Conservation (phyloP, 2,888 invertebrate species). For the Ormia ochracea region DNA sequence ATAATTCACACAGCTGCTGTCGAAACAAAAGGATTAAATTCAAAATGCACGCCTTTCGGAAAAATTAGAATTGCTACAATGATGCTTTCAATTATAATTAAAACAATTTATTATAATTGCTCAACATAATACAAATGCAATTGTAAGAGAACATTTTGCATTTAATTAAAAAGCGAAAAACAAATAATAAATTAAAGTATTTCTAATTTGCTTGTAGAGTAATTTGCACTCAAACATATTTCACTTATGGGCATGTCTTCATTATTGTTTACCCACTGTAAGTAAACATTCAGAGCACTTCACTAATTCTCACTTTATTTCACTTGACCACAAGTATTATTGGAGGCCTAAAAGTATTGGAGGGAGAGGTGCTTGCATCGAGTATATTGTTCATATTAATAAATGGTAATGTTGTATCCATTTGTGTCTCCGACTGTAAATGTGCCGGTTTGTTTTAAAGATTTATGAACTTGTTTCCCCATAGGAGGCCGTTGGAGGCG, state of each 20-base stretch:
- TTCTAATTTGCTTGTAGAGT: slow-evolving; percentile 49
- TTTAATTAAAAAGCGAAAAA: neutral
- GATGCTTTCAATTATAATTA: neutral
- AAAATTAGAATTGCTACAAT: neutral
- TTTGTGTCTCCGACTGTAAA: neutral
- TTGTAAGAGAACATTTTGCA: neutral
- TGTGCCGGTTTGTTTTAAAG: slow-evolving; percentile 28
- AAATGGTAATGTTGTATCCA: neutral
- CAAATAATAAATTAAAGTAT: slow-evolving; percentile 52
- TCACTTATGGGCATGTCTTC: slow-evolving; percentile 55
- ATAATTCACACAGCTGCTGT: slow-evolving; percentile 49
- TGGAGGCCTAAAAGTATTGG: neutral
- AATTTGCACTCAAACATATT: slow-evolving; percentile 38
- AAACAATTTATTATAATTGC: slow-evolving; percentile 26
- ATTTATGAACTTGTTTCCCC: slow-evolving; percentile 29
- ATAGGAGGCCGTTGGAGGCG: neutral
- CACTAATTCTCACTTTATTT: slow-evolving; percentile 37
- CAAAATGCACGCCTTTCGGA: slow-evolving; percentile 9
- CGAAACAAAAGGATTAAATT: slow-evolving; percentile 20
- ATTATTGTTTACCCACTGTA: slow-evolving; percentile 42
- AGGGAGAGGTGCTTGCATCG: slow-evolving; percentile 10
- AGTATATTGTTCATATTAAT: slow-evolving; percentile 48
- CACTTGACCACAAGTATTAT: neutral
- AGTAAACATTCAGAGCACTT: slow-evolving; percentile 9
- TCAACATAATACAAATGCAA: neutral